These are phyloP conservation scores for Tiaroga cobitis DNA, from an alignment of 2,797 vertebrate genomes.

Conservation along the genomic window DNA sequence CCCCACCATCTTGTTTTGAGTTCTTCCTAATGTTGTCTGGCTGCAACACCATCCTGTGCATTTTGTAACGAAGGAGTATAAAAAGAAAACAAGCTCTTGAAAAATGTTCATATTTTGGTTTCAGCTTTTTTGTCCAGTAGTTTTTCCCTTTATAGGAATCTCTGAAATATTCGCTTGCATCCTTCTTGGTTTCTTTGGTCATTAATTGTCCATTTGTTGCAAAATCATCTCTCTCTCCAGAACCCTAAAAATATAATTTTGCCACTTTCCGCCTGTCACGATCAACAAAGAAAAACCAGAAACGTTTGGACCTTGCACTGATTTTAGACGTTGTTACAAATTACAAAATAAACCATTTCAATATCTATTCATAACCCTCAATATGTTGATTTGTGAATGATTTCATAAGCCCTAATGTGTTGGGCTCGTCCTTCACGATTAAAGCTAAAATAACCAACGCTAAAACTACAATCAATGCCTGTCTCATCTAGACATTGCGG, in stretches of 20 bases:
- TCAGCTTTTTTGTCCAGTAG: slow-evolving; percentile 46
- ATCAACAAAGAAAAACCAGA: slow-evolving; percentile 36
- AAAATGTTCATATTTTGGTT: slow-evolving; percentile 65
- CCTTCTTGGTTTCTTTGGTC: slow-evolving; percentile 61
- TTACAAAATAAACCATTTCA: slow-evolving; percentile 38
- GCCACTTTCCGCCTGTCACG: slow-evolving; percentile 6
- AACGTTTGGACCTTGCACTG: slow-evolving; percentile 21
- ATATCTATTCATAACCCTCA: slow-evolving; percentile 34
- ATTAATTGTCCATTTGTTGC: slow-evolving; percentile 18
- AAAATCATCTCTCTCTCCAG: slow-evolving; percentile 34
- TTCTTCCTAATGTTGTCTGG: slow-evolving; percentile 58
- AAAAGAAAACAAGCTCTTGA: slow-evolving; percentile 63
- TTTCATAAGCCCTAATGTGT: slow-evolving; percentile 23
- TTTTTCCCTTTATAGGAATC: slow-evolving; percentile 65
- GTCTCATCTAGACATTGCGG: slow-evolving; percentile 38
- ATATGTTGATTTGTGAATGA: slow-evolving; percentile 19
- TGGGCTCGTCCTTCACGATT: slow-evolving; percentile 44
- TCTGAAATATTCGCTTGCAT: slow-evolving; percentile 39
- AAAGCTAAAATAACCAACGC: slow-evolving; percentile 52
- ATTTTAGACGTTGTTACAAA: slow-evolving; percentile 39
- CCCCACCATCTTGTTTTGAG: slow-evolving; percentile 63
- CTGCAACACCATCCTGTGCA: slow-evolving; percentile 54
- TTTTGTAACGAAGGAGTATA: slow-evolving; percentile 64
- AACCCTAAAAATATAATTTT: slow-evolving; percentile 43
- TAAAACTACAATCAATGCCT: slow-evolving; percentile 56